Percentiles rank a stretch among this genome's conserved stretches.
Evolutionary conservation across 2,797 vertebrate species (phyloP).

Genomic region (Melanotaenia pygmaea): DNA sequence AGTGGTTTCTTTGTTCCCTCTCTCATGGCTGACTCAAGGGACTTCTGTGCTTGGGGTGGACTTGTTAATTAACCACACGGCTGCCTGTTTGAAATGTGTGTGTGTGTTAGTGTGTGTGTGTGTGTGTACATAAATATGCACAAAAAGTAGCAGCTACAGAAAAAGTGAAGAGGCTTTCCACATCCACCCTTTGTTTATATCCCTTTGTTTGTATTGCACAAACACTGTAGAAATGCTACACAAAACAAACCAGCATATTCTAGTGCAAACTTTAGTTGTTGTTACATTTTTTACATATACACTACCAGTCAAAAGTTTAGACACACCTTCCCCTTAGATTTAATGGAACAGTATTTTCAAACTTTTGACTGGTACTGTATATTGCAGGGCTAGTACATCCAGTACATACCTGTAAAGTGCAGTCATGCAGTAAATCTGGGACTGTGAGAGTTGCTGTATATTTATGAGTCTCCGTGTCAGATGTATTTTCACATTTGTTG

Average conservation of each 20-base stretch:
- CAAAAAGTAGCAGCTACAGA: constrained; percentile 35
- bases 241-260: constrained; percentile 9
- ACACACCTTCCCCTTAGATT: too few species aligned
- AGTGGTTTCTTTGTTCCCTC: constrained; percentile 65
- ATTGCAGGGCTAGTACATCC: background rate
- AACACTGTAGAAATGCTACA: constrained; percentile 3
- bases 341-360: too few species aligned
- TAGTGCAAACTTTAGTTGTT: constrained; percentile 13
- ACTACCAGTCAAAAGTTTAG: too few species aligned
- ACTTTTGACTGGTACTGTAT: background rate
- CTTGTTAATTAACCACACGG: constrained; percentile 68
- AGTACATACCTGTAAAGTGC: background rate
- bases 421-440: constrained; percentile 4
- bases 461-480: background rate
- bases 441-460: constrained; percentile 7
- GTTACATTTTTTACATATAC: constrained; percentile 2
- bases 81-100: constrained; percentile 55
- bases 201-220: constrained; percentile 31
- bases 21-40: constrained; percentile 52
- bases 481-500: constrained; percentile 6
- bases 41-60: constrained; percentile 51
- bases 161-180: constrained; percentile 20
- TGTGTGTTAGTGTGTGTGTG: constrained; percentile 15
- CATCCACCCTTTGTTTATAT: constrained; percentile 11
- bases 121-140: constrained; percentile 30